Base-by-base conservation (phyloP, 23 tunicate genomes). In the Trididemnum nubilum region DNA sequence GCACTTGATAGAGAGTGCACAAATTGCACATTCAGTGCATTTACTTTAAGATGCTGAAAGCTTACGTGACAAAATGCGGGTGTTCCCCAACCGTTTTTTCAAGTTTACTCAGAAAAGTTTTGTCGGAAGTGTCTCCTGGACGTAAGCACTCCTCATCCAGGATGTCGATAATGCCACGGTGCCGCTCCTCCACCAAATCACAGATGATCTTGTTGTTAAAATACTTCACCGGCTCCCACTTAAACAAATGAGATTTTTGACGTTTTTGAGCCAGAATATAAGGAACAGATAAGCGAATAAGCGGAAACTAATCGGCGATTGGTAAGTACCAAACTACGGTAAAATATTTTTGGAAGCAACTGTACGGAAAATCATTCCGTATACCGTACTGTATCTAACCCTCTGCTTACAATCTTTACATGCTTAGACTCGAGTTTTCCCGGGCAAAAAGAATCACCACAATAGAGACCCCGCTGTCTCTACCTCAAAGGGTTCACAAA, bases 151-250 rank as follows among this genome's bases (percentile, higher is more conserved):
- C 99, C 67, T 96, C 99, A 80, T 96, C 99, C 35, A 96, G 69
- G 63, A 96, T 84, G 85, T 87, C 99, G 36, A 96, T 83, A 71
- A 96, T 84, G 15, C 99, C 99, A 37, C 76, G 83, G 80, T 93
- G 98, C 35, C 99, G 50, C 54, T 87, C 87, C 71, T 96, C 99
- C 36, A 96, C 90, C 29, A 96, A 84, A 60, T 96, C 96, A 64
- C 96, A 93, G 64, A 96, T 96, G 64, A 93, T 85, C 76, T 91
- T 87, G 85, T 96, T 96, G 91, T 96, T 96, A 87, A 96, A 96
- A 66, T 96, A 96, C 57, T 96, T 89, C 2, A 96, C 92, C 25
- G 96, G 99, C 64, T 87, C 93, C 99, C 99, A 96, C 94, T 96
- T 83, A 67, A 5, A 67, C 19, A 63, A 63, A n/a, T n/a, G n/a